Evolutionary conservation across 2,888 invertebrate genomes (phyloP).

Genomic region (Sinelater perroti): DNA sequence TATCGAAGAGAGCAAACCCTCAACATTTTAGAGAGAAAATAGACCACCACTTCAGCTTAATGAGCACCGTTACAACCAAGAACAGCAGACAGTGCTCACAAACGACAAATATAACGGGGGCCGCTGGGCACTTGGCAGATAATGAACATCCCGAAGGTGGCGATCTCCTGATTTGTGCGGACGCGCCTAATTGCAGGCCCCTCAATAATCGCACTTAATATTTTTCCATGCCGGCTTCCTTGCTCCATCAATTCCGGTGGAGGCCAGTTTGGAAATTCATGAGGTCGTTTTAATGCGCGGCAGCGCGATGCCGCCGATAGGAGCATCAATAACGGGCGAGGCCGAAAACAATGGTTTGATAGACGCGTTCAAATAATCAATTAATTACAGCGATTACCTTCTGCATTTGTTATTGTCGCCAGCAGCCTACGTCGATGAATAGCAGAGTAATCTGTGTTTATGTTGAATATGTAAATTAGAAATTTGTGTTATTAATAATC

Average conservation of each 20-base stretch:
- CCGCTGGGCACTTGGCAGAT: too few species aligned
- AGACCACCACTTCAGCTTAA: too few species aligned
- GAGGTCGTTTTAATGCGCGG: conserved; percentile 29
- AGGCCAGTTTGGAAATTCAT: conserved; percentile 29
- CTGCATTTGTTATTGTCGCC: conserved; percentile 24
- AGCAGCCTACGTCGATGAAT: conserved; percentile 21
- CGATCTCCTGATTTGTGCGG: too few species aligned
- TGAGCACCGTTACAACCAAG: too few species aligned
- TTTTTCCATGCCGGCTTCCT: conserved; percentile 10
- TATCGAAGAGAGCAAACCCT: too few species aligned
- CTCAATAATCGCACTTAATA: conserved; percentile 9
- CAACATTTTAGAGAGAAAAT: too few species aligned
- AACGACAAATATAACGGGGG: too few species aligned
- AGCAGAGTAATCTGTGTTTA: conserved; percentile 26
- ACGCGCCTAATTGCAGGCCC: too few species aligned
- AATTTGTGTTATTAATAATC: conserved; percentile 25
- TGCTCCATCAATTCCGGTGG: conserved; percentile 19
- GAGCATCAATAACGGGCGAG: conserved; percentile 28
- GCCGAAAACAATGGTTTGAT: conserved; percentile 27
- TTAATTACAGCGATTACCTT: conserved; percentile 31
- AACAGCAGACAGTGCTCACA: too few species aligned
- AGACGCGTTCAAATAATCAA: conserved; percentile 30
- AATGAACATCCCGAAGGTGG: too few species aligned
- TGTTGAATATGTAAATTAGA: conserved; percentile 24
- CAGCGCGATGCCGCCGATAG: conserved; percentile 23